Percentiles rank a stretch among this genome's conserved stretches.
These are phyloP conservation scores for Nebria brevicollis DNA, from an alignment of 2,888 invertebrate species.

Conservation along the genomic window DNA sequence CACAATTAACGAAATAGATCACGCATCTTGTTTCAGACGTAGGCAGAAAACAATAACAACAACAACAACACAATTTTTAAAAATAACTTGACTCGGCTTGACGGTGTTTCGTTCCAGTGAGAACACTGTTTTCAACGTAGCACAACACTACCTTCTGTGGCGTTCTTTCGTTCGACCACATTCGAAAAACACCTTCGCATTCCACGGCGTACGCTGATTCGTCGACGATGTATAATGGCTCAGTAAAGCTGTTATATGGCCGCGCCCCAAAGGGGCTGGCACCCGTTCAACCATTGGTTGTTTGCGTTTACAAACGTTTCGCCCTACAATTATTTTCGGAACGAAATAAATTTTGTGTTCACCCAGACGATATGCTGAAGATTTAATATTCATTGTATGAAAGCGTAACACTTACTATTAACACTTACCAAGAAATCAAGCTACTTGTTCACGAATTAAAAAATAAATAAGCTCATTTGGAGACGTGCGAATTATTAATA, in stretches of 20 bases:
- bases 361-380: background rate
- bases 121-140: conserved; percentile 32
- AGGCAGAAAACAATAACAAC: background rate
- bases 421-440: background rate
- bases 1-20: conserved; percentile 6
- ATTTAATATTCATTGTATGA: background rate
- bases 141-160: conserved; percentile 38
- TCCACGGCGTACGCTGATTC: conserved; percentile 18
- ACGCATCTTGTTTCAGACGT: conserved; percentile 14
- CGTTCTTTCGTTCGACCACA: background rate
- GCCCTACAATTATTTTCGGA: background rate
- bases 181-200: background rate
- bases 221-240: conserved; percentile 38
- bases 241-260: conserved; percentile 9
- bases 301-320: background rate
- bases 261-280: background rate
- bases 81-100: background rate
- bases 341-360: background rate
- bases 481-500: too few species aligned
- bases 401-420: background rate
- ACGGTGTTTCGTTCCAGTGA: conserved; percentile 6
- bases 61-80: conserved; percentile 8
- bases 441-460: background rate
- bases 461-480: too few species aligned
- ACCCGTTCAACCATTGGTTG: background rate